A percentile compares a stretch with the other conserved stretches of the same genome.
These are phyloP conservation scores for Cydia amplana DNA, from an alignment of 1,140 invertebrate species.

Conservation along the genomic window DNA sequence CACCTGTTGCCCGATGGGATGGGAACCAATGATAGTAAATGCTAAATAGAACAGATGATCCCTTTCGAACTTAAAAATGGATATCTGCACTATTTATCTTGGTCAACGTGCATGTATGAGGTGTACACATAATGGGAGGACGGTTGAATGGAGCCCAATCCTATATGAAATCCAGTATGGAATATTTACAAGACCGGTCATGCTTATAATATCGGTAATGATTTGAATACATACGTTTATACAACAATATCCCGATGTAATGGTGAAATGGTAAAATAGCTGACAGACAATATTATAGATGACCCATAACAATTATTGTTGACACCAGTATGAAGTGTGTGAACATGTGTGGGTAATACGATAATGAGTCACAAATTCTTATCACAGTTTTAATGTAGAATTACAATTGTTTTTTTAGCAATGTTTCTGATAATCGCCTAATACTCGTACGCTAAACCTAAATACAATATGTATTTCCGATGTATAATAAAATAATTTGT, in stretches of 20 bases:
- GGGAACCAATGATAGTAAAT: neutral
- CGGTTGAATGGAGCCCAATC: neutral
- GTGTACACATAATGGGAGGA: neutral
- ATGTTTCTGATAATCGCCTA: neutral
- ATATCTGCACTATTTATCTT: neutral
- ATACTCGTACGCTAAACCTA: no score
- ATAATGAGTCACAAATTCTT: neutral
- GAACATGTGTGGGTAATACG: neutral
- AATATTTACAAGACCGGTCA: constrained; percentile 7
- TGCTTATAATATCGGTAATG: constrained; percentile 26
- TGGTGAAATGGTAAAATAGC: neutral
- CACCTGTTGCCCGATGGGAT: constrained; percentile 2
- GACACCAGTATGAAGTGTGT: neutral
- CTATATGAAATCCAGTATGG: neutral
- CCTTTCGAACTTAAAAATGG: neutral
- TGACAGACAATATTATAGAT: neutral
- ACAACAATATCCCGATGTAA: neutral
- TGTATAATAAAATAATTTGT: no score
- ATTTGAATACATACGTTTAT: neutral
- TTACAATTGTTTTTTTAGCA: neutral
- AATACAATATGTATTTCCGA: no score
- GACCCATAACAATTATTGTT: neutral
- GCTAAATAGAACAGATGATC: neutral
- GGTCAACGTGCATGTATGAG: constrained; percentile 20
- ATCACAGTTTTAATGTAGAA: neutral